Evolutionary conservation across 2,797 vertebrate species (phyloP), one percentile per base, ranked within the genome.

Genomic region (Nyctalus aviator): DNA sequence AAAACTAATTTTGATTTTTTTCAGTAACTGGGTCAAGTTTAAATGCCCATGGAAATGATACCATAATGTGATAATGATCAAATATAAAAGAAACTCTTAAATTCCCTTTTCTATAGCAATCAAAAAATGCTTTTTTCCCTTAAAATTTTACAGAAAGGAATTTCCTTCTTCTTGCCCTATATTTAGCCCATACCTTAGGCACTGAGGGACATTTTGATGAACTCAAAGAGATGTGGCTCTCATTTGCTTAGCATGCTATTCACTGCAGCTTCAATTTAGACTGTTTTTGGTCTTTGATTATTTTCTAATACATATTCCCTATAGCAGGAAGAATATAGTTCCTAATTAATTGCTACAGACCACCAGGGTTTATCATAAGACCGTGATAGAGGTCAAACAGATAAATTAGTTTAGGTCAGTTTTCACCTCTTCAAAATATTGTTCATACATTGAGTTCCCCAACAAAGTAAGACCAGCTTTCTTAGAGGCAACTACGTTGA

Each of bases 391-490:
- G 41, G 62, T 84, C 68, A 92, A 94, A 87, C 48, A 59, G n/a
- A 84, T 88, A 75, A 84, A 90, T 71, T 87, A 37, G 21, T 82
- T 94, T 94, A 93, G 68, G 55, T 88, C 30, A 30, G 1, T 48
- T 92, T 89, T 87, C 12, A 76, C 87, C n/a, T 84, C 41, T 85
- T 95, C 79, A 91, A 50, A 88, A 93, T 32, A 17, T 79, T 88
- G n/a, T 87, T 93, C 79, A 76, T 37, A 90, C 12, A 37, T 30
- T 1, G 77, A 94, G 27, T 79, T n/a, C 21, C 78, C 37, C 88
- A 92, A 64, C 20, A 23, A 95, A 88, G 55, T 13, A 76, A 89
- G 84, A 91, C 32, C 55, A 89, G 91, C 35, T 79, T 89, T 66
- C 30, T 84, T 57, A 79, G 30, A 55, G 20, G 35, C 37, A 95